These are phyloP conservation scores for Oscheius sp. DNA, from an alignment of 2,888 invertebrate genomes.

Conservation along the genomic window DNA sequence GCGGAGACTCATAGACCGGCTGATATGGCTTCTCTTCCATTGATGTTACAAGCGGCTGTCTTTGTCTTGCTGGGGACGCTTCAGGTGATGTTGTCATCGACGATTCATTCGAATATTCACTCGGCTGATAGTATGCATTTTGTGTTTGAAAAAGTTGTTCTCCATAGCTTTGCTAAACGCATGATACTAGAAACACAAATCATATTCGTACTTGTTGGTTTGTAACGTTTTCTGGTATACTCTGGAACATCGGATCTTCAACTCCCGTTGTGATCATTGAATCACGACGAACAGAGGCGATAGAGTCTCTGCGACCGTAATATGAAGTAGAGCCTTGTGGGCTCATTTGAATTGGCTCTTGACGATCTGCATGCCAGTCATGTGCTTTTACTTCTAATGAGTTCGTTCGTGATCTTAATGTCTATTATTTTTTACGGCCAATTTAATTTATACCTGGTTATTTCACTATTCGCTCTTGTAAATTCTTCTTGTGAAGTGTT, in stretches of 20 bases:
- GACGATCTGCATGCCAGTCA: conserved; percentile 52
- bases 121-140: background rate
- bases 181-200: too few relatives aligned
- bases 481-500: too few relatives aligned
- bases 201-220: background rate
- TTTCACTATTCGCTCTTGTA: too few relatives aligned
- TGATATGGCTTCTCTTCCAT: too few relatives aligned
- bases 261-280: background rate
- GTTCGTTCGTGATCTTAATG: conserved; percentile 18
- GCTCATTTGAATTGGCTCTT: conserved; percentile 49
- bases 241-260: background rate
- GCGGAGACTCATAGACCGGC: too few relatives aligned
- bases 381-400: conserved; percentile 41
- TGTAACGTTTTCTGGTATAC: background rate
- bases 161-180: background rate
- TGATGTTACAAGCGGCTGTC: too few relatives aligned
- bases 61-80: background rate
- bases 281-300: background rate
- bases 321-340: background rate
- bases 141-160: conserved; percentile 9
- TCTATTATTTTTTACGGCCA: background rate
- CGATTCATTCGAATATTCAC: background rate
- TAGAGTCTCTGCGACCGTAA: background rate
- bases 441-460: too few relatives aligned
- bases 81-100: conserved; percentile 9